These are phyloP conservation scores for Nyctibius grandis DNA, from an alignment of 2,797 vertebrate species.

Conservation along the genomic window DNA sequence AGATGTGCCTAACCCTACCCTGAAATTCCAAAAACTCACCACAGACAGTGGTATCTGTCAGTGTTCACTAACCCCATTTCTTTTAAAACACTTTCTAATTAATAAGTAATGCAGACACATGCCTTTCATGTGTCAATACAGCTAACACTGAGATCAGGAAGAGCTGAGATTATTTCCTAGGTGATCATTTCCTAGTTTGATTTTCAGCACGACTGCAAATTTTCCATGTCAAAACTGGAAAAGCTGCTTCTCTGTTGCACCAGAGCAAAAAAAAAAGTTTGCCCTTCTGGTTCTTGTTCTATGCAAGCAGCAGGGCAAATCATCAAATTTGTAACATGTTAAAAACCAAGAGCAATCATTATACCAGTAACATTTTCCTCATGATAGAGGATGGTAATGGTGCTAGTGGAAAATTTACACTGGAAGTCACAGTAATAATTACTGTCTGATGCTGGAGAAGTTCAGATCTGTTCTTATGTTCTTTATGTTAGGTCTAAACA, in stretches of 20 bases:
- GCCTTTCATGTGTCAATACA: neutral
- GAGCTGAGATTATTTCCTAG: neutral
- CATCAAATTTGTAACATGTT: neutral
- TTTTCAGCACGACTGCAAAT: neutral
- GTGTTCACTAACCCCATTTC: neutral
- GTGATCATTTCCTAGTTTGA: neutral
- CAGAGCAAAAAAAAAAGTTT: neutral
- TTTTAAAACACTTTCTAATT: neutral
- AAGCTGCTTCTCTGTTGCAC: neutral
- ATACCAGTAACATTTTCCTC: neutral
- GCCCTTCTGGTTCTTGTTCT: neutral
- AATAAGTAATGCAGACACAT: neutral
- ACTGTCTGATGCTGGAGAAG: neutral
- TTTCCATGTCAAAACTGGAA: neutral
- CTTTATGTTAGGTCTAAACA: neutral
- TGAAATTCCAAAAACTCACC: neutral
- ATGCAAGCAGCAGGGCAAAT: neutral
- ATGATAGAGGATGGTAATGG: neutral
- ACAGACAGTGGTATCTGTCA: neutral
- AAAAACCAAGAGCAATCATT: neutral
- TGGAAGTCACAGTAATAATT: neutral
- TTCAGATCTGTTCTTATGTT: neutral
- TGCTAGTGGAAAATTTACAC: neutral
- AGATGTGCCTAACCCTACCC: neutral
- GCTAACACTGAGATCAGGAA: neutral